Evolutionary conservation across 2,113 vertebrate species (phyloP), one percentile per base, ranked within the genome.

Genomic region (Phaethornis superciliosus): DNA sequence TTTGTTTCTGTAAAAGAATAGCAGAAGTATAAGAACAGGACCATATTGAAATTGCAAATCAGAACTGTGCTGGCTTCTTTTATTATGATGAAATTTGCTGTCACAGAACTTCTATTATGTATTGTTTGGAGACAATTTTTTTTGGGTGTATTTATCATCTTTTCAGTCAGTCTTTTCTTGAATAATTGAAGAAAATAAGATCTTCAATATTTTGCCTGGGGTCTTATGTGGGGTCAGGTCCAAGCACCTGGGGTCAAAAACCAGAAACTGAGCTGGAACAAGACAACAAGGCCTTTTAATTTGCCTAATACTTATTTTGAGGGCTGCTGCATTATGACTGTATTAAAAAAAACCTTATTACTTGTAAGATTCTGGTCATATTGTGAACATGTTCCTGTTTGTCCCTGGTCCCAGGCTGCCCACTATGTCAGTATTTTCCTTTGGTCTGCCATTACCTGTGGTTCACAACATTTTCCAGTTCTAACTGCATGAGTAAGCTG

Each of bases 371-470:
- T 59, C 15, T 44, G 21, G 22, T 23, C 3, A 4, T 32, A 8
- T 46, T 0, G 2, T n/a, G n/a, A 37, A 16, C 1, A 2, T 5
- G 40, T 44, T 10, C 33, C 37, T 26, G 46, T 49, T 24, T 62
- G 40, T 44, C 20, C 51, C 35, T 81, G 55, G 6, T 51, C 9
- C 14, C 46, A 5, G 40, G 35, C 71, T 83, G 55, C 67, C 65
- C 32, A 1, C 4, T 19, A 33, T 12, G 8, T 37, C 1, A 0
- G 7, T 33, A 9, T 55, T 40, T 26, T 40, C 44, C 21, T 42
- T 33, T 26, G 27, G 26, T 16, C 56, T 63, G 33, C 65, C 16
- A 0, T 16, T 65, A 26, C 30, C 33, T 24, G 28, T 26, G n/a
- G 8, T 21, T 74, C 37, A 8, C 1, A 1, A 37, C 0, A 1